Percentiles rank a stretch among this genome's conserved stretches.
Evolutionary conservation across 2,888 invertebrate genomes (phyloP).

Genomic region (Volucella inflata): DNA sequence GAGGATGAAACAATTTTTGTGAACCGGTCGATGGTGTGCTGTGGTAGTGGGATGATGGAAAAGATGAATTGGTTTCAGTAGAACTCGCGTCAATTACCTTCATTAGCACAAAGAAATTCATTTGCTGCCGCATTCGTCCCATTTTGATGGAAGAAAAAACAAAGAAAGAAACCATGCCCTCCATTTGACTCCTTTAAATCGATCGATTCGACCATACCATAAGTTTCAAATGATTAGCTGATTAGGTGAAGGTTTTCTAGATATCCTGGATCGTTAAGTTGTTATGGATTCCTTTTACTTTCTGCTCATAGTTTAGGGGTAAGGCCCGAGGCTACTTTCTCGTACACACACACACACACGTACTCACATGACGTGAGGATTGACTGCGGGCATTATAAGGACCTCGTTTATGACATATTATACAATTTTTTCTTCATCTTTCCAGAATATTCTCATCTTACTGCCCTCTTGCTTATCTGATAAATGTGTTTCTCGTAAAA

Average conservation of each 20-base stretch:
- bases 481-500: constrained; percentile 52
- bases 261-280: constrained; percentile 23
- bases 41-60: constrained; percentile 50
- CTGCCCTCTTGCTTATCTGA: constrained; percentile 47
- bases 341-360: constrained; percentile 18
- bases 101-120: constrained; percentile 30
- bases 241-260: constrained; percentile 42
- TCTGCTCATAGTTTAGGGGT: background rate
- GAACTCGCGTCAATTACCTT: constrained; percentile 53
- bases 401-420: constrained; percentile 62
- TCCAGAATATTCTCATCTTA: background rate
- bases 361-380: constrained; percentile 41
- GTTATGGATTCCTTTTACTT: constrained; percentile 26
- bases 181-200: constrained; percentile 44
- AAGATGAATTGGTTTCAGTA: constrained; percentile 60
- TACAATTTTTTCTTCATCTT: constrained; percentile 37
- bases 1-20: constrained; percentile 53
- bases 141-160: no score
- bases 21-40: background rate
- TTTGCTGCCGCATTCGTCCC: background rate
- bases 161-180: background rate
- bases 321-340: constrained; percentile 39
- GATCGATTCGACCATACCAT: constrained; percentile 46
- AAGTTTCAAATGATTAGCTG: constrained; percentile 58
- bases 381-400: constrained; percentile 19